Evolutionary conservation across 1,140 invertebrate species (phyloP).

Genomic region (Cydia strobilella): DNA sequence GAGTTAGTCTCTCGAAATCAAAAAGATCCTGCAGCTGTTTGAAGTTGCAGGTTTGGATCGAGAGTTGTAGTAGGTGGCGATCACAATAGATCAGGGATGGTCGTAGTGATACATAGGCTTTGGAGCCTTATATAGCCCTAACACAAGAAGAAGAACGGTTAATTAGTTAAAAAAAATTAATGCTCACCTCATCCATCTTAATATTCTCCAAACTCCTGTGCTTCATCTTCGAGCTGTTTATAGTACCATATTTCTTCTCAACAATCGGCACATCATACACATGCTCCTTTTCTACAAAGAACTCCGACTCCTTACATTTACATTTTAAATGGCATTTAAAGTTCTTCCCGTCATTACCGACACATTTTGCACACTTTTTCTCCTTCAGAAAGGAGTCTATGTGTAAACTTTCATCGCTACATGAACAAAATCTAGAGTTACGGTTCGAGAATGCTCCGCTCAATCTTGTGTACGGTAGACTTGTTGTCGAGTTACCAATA

Average conservation of each 20-base stretch:
- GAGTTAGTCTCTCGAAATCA: too few species aligned
- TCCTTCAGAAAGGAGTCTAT: conserved; percentile 42
- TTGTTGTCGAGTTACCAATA: conserved; percentile 65
- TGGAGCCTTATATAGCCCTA: too few species aligned
- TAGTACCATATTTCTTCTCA: conserved; percentile 55
- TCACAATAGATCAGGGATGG: too few species aligned
- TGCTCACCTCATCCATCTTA: conserved; percentile 50
- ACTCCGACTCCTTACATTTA: conserved; percentile 61
- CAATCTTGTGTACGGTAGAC: conserved; percentile 68
- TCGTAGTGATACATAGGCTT: too few species aligned
- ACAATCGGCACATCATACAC: conserved; percentile 68
- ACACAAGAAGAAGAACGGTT: too few species aligned
- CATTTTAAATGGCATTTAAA: conserved; percentile 75
- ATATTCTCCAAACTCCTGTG: conserved; percentile 67
- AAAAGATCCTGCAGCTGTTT: too few species aligned
- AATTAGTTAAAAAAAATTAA: not conserved
- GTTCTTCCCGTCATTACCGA: conserved; percentile 52
- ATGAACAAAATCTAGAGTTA: conserved; percentile 48
- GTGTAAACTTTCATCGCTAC: conserved; percentile 52
- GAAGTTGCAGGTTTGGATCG: too few species aligned
- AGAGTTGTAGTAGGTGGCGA: too few species aligned
- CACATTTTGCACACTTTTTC: conserved; percentile 64
- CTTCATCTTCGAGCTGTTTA: conserved; percentile 53
- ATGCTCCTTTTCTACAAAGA: conserved; percentile 63
- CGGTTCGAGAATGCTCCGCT: conserved; percentile 48